Conservation (phyloP, 2,888 invertebrate genomes). For the Lasioglossum leucozonium region DNA sequence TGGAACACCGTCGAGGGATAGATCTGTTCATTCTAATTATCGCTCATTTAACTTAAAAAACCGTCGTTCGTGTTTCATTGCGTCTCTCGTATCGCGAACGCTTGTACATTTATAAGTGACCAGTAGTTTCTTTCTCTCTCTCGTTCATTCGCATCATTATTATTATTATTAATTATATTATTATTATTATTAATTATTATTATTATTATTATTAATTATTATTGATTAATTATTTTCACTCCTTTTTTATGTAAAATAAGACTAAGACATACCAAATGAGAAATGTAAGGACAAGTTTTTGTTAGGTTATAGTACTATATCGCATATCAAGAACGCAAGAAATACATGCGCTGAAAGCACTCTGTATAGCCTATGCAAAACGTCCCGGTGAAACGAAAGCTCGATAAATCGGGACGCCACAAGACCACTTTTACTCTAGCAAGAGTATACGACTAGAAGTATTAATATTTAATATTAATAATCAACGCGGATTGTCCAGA, state of each 20-base stretch:
- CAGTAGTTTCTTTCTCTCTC: constrained; percentile 66
- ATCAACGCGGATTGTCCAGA: constrained; percentile 81
- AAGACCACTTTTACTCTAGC: constrained; percentile 84
- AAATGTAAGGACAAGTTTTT: constrained; percentile 82
- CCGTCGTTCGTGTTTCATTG: constrained; percentile 71
- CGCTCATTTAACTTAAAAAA: constrained; percentile 73
- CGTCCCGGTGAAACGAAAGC: constrained; percentile 72
- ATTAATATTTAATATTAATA: constrained; percentile 82
- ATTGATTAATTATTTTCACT: constrained; percentile 11
- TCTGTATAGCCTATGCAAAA: constrained; percentile 81
- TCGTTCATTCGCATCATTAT: constrained; percentile 37
- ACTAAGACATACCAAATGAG: constrained; percentile 84
- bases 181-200: constrained; percentile 17
- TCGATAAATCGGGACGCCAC: constrained; percentile 74
- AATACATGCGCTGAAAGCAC: constrained; percentile 80
- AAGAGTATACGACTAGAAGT: constrained; percentile 85
- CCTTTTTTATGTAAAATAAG: constrained; percentile 79
- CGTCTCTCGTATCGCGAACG: constrained; percentile 69
- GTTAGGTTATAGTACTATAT: constrained; percentile 81
- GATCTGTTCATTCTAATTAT: constrained; percentile 78
- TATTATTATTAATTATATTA: constrained; percentile 1
- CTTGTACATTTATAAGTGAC: constrained; percentile 71
- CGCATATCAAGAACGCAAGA: constrained; percentile 83
- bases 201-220: not conserved
- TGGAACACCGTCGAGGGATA: constrained; percentile 63